phyloP scores from a whole-genome alignment of 2,113 vertebrate species.

The Pygoscelis antarcticus region DNA sequence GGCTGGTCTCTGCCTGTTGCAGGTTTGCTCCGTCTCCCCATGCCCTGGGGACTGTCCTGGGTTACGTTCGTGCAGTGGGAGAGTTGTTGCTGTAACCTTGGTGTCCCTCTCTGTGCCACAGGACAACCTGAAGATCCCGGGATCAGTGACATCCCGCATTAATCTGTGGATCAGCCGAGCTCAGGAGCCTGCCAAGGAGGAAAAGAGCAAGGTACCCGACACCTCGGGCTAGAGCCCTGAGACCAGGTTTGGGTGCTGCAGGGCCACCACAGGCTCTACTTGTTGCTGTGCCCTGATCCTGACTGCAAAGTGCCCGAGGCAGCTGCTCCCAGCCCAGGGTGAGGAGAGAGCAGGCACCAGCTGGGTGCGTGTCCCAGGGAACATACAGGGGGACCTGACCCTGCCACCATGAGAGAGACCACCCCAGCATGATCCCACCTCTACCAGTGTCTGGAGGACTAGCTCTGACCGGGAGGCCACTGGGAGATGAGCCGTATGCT shows the following conservation, averaged over 20 bases:
- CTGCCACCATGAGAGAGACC: background rate
- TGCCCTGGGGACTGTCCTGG: background rate
- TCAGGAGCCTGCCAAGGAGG: slow-evolving; percentile 66
- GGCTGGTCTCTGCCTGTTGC: background rate
- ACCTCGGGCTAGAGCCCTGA: background rate
- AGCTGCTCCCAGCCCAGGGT: background rate
- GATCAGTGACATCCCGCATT: slow-evolving; percentile 83
- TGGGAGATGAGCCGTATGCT: background rate
- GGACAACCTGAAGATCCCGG: slow-evolving; percentile 78
- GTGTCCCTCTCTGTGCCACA: slow-evolving; percentile 9
- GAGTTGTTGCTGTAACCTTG: background rate
- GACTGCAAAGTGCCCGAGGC: background rate
- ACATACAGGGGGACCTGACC: background rate
- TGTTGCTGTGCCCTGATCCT: background rate
- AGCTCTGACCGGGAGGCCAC: background rate
- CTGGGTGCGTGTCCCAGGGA: background rate
- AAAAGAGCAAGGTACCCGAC: slow-evolving; percentile 61
- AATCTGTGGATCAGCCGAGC: slow-evolving; percentile 84
- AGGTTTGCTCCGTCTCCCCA: background rate
- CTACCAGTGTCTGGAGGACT: background rate
- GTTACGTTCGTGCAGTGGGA: background rate
- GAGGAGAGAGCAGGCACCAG: background rate
- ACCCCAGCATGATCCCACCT: background rate
- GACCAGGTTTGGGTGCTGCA: background rate
- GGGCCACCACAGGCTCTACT: background rate